These are phyloP conservation scores for Bungarus multicinctus DNA, from an alignment of 2,113 vertebrate genomes.

Conservation along the genomic window DNA sequence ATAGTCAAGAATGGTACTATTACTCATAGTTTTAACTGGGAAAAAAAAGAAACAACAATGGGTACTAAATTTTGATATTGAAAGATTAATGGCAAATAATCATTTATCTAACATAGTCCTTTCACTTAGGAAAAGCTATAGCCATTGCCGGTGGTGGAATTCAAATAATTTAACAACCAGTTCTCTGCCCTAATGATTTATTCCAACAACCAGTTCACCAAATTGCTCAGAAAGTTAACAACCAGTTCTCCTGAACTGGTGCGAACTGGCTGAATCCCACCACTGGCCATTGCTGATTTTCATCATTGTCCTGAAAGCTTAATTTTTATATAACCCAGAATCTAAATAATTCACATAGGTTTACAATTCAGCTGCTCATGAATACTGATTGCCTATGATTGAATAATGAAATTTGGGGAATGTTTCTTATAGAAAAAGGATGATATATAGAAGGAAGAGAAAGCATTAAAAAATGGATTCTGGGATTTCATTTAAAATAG, in stretches of 20 bases:
- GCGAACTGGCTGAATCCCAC: too few relatives aligned
- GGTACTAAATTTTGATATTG: background rate
- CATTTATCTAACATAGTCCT: background rate
- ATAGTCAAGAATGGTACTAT: background rate
- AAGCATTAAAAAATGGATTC: background rate
- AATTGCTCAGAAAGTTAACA: too few relatives aligned
- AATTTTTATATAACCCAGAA: background rate
- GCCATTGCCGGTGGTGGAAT: background rate
- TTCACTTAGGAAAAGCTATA: background rate
- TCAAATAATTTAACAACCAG: too few relatives aligned
- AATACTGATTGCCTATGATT: background rate
- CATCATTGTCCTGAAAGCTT: background rate
- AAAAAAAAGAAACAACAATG: background rate
- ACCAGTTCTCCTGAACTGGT: too few relatives aligned
- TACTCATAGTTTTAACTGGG: background rate
- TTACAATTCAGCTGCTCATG: background rate
- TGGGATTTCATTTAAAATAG: background rate
- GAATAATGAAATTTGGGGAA: too few relatives aligned
- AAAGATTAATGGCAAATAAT: background rate
- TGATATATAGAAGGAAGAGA: background rate
- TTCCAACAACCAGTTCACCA: too few relatives aligned
- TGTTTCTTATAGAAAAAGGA: too few relatives aligned
- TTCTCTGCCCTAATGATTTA: too few relatives aligned
- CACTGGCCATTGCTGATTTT: background rate
- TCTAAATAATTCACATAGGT: background rate